phyloP scores from a whole-genome alignment of 2,888 invertebrate genomes.

The Therioaphis trifolii region DNA sequence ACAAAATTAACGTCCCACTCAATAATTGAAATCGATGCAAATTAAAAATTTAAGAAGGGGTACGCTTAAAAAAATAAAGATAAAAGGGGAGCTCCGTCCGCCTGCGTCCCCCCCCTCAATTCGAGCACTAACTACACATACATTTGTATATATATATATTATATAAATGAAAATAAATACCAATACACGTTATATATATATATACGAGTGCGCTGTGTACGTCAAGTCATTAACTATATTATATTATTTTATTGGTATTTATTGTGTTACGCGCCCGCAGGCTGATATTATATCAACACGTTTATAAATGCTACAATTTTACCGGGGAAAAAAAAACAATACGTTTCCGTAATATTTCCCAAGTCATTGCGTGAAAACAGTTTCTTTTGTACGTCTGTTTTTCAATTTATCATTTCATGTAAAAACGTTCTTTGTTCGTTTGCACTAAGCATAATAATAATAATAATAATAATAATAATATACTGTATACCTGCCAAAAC shows the following conservation, averaged over 20 bases:
- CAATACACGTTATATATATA: not conserved
- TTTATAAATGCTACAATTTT: not conserved
- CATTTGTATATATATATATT: no score
- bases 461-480: not conserved
- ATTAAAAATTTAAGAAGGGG: no score
- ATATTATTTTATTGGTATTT: not conserved
- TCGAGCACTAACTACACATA: no score
- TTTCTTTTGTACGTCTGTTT: slow-evolving; percentile 50
- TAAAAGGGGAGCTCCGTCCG: no score
- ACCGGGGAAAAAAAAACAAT: slow-evolving; percentile 24
- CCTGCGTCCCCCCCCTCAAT: no score
- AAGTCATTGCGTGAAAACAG: slow-evolving; percentile 55
- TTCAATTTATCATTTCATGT: slow-evolving; percentile 53
- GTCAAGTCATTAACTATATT: not conserved
- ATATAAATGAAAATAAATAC: no score
- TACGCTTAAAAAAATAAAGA: no score
- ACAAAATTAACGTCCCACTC: no score
- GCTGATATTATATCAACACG: not conserved
- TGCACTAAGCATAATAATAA: slow-evolving; percentile 30
- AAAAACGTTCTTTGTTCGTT: slow-evolving; percentile 52
- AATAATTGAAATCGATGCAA: no score
- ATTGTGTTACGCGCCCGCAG: not conserved
- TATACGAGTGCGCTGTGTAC: not conserved
- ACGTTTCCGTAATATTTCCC: slow-evolving; percentile 39
- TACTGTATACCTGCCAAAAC: not conserved